A percentile compares a stretch with the other conserved stretches of the same genome.
Conservation (phyloP, 2,888 invertebrate genomes). For the Drosophila prolongata region DNA sequence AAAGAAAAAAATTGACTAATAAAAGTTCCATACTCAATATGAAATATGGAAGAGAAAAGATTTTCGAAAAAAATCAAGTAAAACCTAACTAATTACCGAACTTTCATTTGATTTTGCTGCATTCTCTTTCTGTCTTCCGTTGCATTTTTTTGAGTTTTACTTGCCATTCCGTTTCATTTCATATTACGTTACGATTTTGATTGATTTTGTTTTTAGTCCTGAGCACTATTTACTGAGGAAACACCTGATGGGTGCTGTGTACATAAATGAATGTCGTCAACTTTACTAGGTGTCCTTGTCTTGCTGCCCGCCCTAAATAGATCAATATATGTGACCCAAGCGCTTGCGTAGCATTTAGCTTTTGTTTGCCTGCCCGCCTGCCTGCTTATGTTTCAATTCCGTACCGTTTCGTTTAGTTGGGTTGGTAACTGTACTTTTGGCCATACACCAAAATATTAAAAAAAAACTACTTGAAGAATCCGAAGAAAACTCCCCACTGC, state of each 20-base stretch:
- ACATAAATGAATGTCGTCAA: slow-evolving; percentile 29
- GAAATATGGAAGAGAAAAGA: slow-evolving; percentile 27
- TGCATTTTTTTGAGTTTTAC: slow-evolving; percentile 26
- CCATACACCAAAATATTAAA: slow-evolving; percentile 5
- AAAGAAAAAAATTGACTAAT: slow-evolving; percentile 46
- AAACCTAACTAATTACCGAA: slow-evolving; percentile 42
- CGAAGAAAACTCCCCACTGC: slow-evolving; percentile 4
- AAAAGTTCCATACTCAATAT: slow-evolving; percentile 27
- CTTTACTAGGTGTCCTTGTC: slow-evolving; percentile 29
- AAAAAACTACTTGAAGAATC: slow-evolving; percentile 1
- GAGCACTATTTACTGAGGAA: slow-evolving; percentile 9
- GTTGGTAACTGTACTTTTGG: slow-evolving; percentile 14
- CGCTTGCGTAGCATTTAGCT: slow-evolving; percentile 27
- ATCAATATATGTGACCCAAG: slow-evolving; percentile 1
- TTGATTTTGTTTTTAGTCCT: slow-evolving; percentile 11
- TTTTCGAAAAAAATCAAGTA: slow-evolving; percentile 28
- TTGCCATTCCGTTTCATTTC: slow-evolving; percentile 33
- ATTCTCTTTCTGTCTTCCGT: slow-evolving; percentile 42
- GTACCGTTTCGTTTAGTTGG: slow-evolving; percentile 37
- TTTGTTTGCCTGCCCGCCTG: slow-evolving; percentile 37
- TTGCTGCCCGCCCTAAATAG: slow-evolving; percentile 15
- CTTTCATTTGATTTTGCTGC: slow-evolving; percentile 55
- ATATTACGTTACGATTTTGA: slow-evolving; percentile 5
- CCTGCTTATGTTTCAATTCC: slow-evolving; percentile 17
- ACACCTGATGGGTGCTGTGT: slow-evolving; percentile 13